Evolutionary conservation across 1,140 invertebrate species (phyloP).

Genomic region (Sminthurinus signatus): DNA sequence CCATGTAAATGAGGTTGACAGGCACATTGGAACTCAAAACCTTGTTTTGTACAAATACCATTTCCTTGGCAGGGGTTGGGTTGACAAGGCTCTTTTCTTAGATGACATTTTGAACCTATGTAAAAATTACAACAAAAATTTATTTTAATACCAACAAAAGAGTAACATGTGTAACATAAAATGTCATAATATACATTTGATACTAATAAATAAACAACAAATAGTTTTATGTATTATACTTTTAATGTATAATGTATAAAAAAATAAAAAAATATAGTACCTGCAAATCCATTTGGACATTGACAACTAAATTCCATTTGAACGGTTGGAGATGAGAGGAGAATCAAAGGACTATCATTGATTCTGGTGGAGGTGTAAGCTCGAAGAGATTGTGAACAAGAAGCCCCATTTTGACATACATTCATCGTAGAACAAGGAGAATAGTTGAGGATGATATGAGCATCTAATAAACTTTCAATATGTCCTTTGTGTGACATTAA

Average conservation of each 20-base stretch:
- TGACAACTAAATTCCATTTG: slow-evolving; percentile 69
- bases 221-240: too few relatives aligned
- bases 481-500: slow-evolving; percentile 54
- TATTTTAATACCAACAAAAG: too few relatives aligned
- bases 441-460: slow-evolving; percentile 52
- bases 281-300: slow-evolving; percentile 70
- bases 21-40: slow-evolving; percentile 71
- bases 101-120: slow-evolving; percentile 61
- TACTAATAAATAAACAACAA: too few relatives aligned
- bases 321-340: slow-evolving; percentile 72
- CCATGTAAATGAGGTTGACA: slow-evolving; percentile 72
- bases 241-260: too few relatives aligned
- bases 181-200: too few relatives aligned
- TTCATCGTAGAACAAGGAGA: slow-evolving; percentile 59
- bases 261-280: too few relatives aligned
- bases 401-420: slow-evolving; percentile 69
- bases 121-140: too few relatives aligned
- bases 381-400: slow-evolving; percentile 65
- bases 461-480: slow-evolving; percentile 41
- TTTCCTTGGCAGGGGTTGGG: slow-evolving; percentile 75
- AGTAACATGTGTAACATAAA: too few relatives aligned
- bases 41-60: slow-evolving; percentile 71
- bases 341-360: slow-evolving; percentile 66
- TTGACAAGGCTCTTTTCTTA: slow-evolving; percentile 79
- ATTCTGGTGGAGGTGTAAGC: slow-evolving; percentile 56